Percentiles rank a stretch among this genome's conserved stretches.
These are phyloP conservation scores for Bos taurus DNA, from an alignment of 2,113 vertebrate genomes.

Conservation along the genomic window DNA sequence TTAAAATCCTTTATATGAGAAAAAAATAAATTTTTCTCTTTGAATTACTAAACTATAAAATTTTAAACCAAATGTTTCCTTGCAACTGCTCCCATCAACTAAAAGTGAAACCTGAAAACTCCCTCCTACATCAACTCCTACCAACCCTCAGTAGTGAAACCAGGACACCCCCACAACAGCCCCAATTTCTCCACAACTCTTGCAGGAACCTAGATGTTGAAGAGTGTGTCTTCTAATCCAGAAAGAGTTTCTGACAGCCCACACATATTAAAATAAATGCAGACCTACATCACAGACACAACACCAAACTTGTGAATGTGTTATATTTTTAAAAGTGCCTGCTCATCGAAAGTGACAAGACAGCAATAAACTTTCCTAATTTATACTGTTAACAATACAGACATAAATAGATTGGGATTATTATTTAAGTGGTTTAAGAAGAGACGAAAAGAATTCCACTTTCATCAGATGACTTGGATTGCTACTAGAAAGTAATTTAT, in stretches of 20 bases:
- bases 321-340: neutral
- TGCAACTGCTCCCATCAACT: constrained; percentile 39
- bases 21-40: neutral
- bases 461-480: neutral
- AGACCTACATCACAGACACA: neutral
- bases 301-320: neutral
- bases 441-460: neutral
- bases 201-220: neutral
- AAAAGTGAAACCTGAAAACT: constrained; percentile 66
- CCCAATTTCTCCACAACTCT: constrained; percentile 12
- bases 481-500: neutral
- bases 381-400: neutral
- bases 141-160: constrained; percentile 31
- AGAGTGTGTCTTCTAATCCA: constrained; percentile 12
- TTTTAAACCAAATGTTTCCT: constrained; percentile 17
- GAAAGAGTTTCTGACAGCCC: constrained; percentile 18
- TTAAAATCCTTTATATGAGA: neutral
- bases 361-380: neutral
- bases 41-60: constrained; percentile 1
- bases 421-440: neutral
- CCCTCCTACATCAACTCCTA: constrained; percentile 59
- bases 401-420: neutral
- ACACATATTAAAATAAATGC: constrained; percentile 7
- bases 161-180: constrained; percentile 42
- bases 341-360: neutral